These are phyloP conservation scores for Oncorhynchus gorbuscha DNA, from an alignment of 2,113 vertebrate species.

Conservation along the genomic window DNA sequence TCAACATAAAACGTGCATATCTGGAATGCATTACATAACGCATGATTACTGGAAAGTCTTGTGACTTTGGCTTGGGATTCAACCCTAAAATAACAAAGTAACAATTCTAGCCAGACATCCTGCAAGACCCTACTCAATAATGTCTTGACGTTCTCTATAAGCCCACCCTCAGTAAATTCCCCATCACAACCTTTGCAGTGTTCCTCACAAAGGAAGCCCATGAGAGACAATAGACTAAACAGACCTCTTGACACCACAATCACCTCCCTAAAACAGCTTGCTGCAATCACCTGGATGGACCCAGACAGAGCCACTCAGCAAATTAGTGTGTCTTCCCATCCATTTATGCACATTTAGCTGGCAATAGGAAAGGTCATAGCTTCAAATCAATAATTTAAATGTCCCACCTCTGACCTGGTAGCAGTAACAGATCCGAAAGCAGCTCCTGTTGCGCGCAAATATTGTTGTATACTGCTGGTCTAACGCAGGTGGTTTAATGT, in stretches of 20 bases:
- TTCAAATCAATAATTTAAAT: background rate
- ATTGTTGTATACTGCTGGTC: background rate
- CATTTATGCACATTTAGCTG: conserved; percentile 34
- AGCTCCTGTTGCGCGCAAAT: background rate
- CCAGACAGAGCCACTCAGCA: background rate
- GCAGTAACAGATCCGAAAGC: background rate
- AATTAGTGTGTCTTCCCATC: conserved; percentile 1
- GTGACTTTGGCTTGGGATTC: no score
- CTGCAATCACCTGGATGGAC: background rate
- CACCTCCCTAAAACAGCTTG: conserved; percentile 3
- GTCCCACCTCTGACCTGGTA: background rate
- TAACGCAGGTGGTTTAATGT: background rate
- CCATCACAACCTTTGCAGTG: background rate
- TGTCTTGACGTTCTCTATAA: no score
- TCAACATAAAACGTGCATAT: background rate
- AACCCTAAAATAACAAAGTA: background rate
- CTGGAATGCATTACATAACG: no score
- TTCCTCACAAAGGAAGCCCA: conserved; percentile 38
- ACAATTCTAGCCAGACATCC: no score
- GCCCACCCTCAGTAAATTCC: no score
- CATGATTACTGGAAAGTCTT: no score
- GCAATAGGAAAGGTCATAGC: conserved; percentile 32
- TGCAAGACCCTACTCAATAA: no score
- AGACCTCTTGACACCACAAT: conserved; percentile 22
- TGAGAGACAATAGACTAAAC: conserved; percentile 26